Base-by-base conservation (phyloP, 2,113 vertebrate species). In the Microtus pennsylvanicus region DNA sequence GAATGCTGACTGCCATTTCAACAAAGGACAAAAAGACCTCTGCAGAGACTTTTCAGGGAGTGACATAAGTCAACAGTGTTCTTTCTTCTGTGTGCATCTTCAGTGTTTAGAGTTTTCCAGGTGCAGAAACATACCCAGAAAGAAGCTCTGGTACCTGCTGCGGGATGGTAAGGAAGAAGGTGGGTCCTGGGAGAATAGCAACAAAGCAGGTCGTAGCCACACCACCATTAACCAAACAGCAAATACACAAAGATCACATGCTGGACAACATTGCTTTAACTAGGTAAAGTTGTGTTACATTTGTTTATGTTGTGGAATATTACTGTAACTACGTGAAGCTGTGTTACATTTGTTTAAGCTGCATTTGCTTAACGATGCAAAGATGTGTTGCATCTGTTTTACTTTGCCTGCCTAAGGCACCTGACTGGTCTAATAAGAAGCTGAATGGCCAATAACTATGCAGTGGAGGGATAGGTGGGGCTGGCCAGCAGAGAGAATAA, bases 51-150 rank as follows among this genome's bases (percentile, higher is more conserved):
- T 42, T 16, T 78, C 69, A 55, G 70, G 7, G 8, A 21, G 33
- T 67, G 80, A 55, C 12, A 26, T 35, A 50, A 33, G 11, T 52
- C 30, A 38, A 77, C 0, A 22, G 21, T 17, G 38, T 42, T 65
- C 52, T 63, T 63, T 42, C 61, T 77, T 42, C 77, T 91, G 55
- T 63, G 11, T 90, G 80, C 8, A 45, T 92, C 75, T 81, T 90
- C 78, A 95, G 7, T 10, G 26, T 9, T 93, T 69, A 96, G 88
- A 77, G 89, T 95, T 97, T 94, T 86, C 92, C 69, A 91, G 85
- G 50, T 24, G 33, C 42, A 85, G 33, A 47, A 33, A 35, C 61
- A 52, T 22, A 13, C 33, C n/a, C 17, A 42, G 21, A 22, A 42
- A 61, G n/a, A 12, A 63, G n/a, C 0, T 33, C 45, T 55, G 33